A percentile compares a stretch with the other conserved stretches of the same genome.
phyloP scores from a whole-genome alignment of 2,113 vertebrate genomes.

The Cygnus buccinator region DNA sequence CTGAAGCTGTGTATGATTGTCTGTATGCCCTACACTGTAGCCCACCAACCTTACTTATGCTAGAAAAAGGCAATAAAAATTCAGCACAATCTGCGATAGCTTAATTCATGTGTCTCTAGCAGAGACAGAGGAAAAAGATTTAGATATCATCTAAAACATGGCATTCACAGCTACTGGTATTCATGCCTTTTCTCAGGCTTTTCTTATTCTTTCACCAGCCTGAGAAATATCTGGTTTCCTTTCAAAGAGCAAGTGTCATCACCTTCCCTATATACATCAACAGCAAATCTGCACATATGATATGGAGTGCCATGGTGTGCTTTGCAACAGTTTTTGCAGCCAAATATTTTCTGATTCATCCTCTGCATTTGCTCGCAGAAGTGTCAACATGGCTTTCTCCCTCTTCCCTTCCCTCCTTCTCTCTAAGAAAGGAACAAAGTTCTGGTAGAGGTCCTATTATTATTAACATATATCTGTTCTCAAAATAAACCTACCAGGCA shows the following conservation, averaged over 20 bases:
- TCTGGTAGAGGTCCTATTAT: conserved; percentile 10
- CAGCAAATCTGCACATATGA: conserved; percentile 54
- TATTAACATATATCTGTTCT: conserved; percentile 16
- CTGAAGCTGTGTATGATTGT: fast-evolving
- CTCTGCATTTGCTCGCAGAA: conserved; percentile 59
- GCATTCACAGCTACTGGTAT: conserved; percentile 35
- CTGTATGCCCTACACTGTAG: neutral
- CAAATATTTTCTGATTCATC: conserved; percentile 69
- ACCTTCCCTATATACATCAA: conserved; percentile 35
- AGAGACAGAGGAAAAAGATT: neutral
- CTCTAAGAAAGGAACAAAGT: conserved; percentile 49
- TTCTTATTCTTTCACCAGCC: conserved; percentile 50
- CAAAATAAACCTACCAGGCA: conserved; percentile 24
- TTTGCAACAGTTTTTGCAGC: conserved; percentile 68
- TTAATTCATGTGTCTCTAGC: neutral
- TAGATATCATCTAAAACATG: conserved; percentile 34
- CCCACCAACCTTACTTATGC: neutral
- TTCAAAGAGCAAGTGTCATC: conserved; percentile 32
- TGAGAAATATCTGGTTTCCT: conserved; percentile 36
- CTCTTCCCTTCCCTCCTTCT: neutral
- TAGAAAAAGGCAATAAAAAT: neutral
- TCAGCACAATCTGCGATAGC: neutral
- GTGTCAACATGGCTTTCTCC: conserved; percentile 62
- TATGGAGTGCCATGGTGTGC: conserved; percentile 29
- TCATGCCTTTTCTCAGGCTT: conserved; percentile 52